These are phyloP conservation scores for Bos taurus DNA, from an alignment of 2,113 vertebrate species.

Conservation along the genomic window ARS-UCD2.0 NC_037329.1:114374001-114374500, in stretches of 20 bases:
- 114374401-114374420: background rate
- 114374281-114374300: background rate
- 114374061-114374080: background rate
- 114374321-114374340: accelerated
- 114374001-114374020: background rate
- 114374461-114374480: background rate
- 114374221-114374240: background rate
- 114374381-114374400: background rate
- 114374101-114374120: background rate
- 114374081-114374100: background rate
- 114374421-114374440: background rate
- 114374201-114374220: background rate
- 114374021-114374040: background rate
- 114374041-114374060: background rate
- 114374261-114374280: background rate
- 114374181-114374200: background rate
- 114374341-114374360: background rate
- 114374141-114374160: background rate
- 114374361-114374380: background rate
- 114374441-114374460: background rate
- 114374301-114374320: background rate
- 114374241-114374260: background rate
- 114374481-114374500: background rate
- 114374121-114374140: background rate
- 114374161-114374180: accelerated